Base-by-base conservation (phyloP, 64 coral and sea anemone genomes). In the Exaiptasia diaphana region DNA sequence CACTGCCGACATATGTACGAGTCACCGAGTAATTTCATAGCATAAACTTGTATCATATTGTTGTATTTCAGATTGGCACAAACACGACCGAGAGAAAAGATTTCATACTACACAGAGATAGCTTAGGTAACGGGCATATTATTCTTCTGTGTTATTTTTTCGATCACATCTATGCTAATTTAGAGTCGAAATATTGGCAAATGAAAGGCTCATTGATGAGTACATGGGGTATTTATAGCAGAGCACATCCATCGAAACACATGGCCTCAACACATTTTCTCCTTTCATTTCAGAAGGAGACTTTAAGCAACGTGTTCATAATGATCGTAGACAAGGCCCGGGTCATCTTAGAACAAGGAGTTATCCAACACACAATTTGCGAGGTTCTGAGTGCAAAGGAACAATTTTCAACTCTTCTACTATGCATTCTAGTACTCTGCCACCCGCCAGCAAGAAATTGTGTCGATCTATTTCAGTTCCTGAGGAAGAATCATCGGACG, bases 381-480 rank as follows among this genome's bases (percentile, higher is more conserved):
- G 80, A 74, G 30, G 80, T 79, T 14, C 45, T 37, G 81, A 89
- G 75, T 44, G 71, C 50, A 64, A 74, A 60, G 75, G 41, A 71
- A 88, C 82, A 61, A 65, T 83, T 64, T 33, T 76, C 12, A 80
- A 95, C 41, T 78, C 84, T 61, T 87, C 28, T 69, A 31, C 38
- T 24, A 64, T 57, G 69, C 39, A 41, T 43, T 3, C 64, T 54
- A 48, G 26, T 42, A 28, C 63, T 29, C 26, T 29, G 55, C 73
- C 86, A 84, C 86, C 78, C 80, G 86, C 91, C 28, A 79, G 80
- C 49, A 95, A 95, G 74, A 89, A 83, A 85, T 78, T 95, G 42
- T 95, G 91, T 64, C 87, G 86, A 33, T 89, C 91, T 1, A 71
- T 89, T 22, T 95, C 91, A 25, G 73, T 95, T 70, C 91, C 86